phyloP scores from a whole-genome alignment of 2,113 vertebrate species.

The Passer domesticus region DNA sequence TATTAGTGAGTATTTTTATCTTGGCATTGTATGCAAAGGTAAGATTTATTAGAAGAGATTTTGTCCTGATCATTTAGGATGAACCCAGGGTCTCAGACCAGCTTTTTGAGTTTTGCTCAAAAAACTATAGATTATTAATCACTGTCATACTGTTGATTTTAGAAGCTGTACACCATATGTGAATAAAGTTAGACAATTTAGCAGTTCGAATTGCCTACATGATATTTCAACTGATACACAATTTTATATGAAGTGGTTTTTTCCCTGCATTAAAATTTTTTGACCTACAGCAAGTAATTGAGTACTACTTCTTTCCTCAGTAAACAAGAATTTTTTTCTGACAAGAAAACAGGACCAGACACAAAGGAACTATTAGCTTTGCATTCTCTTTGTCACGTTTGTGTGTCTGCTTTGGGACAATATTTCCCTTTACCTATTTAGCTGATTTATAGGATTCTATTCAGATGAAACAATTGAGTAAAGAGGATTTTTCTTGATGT shows the following conservation, averaged over 20 bases:
- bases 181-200: background rate
- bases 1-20: background rate
- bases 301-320: background rate
- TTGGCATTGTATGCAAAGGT: background rate
- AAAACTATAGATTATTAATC: background rate
- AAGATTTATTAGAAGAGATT: background rate
- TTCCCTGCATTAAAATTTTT: accelerated
- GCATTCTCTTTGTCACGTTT: background rate
- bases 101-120: background rate
- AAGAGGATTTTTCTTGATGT: background rate
- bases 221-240: background rate
- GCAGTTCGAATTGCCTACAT: background rate
- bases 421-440: background rate
- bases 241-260: background rate
- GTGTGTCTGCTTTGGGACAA: background rate
- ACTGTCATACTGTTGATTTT: background rate
- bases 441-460: background rate
- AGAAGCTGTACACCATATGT: background rate
- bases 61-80: background rate
- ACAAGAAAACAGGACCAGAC: background rate
- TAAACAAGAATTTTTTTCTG: background rate
- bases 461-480: background rate
- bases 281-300: background rate
- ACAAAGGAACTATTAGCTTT: accelerated
- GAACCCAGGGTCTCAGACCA: background rate